phyloP scores from a whole-genome alignment of 2,888 invertebrate species.

The Pristionchus arcanus region DNA sequence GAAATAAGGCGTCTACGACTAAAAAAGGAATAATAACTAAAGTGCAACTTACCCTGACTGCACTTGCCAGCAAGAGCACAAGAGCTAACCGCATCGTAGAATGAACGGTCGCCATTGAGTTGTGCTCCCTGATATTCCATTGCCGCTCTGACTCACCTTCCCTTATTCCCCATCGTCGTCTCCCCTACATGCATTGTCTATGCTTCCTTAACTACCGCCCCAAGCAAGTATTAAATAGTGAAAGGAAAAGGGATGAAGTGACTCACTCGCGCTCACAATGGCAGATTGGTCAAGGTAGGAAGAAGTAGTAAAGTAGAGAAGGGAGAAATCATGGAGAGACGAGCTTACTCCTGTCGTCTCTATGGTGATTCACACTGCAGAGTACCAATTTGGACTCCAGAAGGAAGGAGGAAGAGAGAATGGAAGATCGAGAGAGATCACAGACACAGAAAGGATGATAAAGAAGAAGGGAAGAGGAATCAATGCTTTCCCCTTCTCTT shows the following conservation, averaged over 20 bases:
- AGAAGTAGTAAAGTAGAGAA: conserved; percentile 35
- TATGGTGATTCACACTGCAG: conserved; percentile 44
- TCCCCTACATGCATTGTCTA: conserved; percentile 20
- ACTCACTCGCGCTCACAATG: conserved; percentile 49
- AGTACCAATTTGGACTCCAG: conserved; percentile 39
- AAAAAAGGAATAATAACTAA: neutral
- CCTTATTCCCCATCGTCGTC: neutral
- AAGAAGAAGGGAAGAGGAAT: conserved; percentile 9
- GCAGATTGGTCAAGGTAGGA: conserved; percentile 23
- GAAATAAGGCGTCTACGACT: neutral
- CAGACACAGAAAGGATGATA: conserved; percentile 19
- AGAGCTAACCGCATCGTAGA: conserved; percentile 35
- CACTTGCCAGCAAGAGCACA: neutral
- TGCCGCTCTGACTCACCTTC: conserved; percentile 12
- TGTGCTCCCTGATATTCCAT: conserved; percentile 45
- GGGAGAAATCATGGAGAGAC: conserved; percentile 38
- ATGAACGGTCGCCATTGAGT: conserved; percentile 19
- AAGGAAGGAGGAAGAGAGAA: neutral
- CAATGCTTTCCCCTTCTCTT: conserved; percentile 13
- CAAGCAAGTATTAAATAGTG: conserved; percentile 53
- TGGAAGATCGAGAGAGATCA: conserved; percentile 4
- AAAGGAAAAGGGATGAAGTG: conserved; percentile 48
- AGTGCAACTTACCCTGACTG: conserved; percentile 35
- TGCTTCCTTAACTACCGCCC: conserved; percentile 15
- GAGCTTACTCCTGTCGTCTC: neutral